Evolutionary conservation across 2,888 invertebrate genomes (phyloP).

Genomic region (Endotricha flammealis): DNA sequence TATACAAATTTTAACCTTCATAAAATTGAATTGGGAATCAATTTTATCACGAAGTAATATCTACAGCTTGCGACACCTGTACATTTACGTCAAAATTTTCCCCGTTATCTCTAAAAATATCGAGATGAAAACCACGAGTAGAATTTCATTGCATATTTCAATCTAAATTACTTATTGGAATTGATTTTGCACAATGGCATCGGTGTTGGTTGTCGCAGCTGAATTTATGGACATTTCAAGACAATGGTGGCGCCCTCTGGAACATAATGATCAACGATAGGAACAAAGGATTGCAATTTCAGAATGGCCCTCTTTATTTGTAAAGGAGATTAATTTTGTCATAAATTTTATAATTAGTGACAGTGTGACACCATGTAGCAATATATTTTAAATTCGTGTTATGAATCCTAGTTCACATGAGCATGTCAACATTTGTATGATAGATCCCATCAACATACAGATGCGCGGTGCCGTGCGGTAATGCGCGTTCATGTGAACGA

Average conservation of each 20-base stretch:
- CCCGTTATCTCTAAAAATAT: neutral
- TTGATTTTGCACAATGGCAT: slow-evolving; percentile 17
- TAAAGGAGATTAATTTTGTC: slow-evolving; percentile 27
- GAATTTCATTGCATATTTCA: slow-evolving; percentile 11
- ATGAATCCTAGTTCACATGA: too few relatives aligned
- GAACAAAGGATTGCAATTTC: slow-evolving; percentile 44
- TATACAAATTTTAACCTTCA: too few relatives aligned
- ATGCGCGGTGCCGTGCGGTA: too few relatives aligned
- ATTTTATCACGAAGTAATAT: neutral
- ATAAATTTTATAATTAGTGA: slow-evolving; percentile 19
- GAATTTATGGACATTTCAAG: slow-evolving; percentile 32
- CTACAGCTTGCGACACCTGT: neutral
- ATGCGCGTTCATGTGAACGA: too few relatives aligned
- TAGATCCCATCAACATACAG: too few relatives aligned
- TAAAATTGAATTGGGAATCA: too few relatives aligned
- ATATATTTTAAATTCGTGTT: too few relatives aligned
- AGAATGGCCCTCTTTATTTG: slow-evolving; percentile 31
- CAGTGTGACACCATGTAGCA: too few relatives aligned
- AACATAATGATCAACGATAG: slow-evolving; percentile 41
- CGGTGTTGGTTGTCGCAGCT: slow-evolving; percentile 20
- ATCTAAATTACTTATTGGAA: slow-evolving; percentile 16
- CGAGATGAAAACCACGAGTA: neutral
- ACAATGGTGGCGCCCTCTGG: slow-evolving; percentile 28
- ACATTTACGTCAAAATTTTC: slow-evolving; percentile 1
- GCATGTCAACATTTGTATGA: too few relatives aligned